Evolutionary conservation across 1,140 invertebrate genomes (phyloP), one percentile per base, ranked within the genome.

Genomic region (Trachelipus rathkii): DNA sequence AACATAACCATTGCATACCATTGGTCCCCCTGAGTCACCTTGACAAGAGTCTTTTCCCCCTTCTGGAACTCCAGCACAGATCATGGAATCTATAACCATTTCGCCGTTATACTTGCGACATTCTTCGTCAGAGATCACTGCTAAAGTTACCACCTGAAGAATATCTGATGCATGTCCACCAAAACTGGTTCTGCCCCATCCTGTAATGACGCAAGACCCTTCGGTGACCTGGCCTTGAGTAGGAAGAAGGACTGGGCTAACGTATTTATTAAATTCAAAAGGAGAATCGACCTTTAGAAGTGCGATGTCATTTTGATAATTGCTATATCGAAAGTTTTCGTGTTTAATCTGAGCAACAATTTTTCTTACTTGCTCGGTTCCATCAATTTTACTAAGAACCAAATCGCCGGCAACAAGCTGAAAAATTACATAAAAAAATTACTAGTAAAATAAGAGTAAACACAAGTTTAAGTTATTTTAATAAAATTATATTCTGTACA

Each of bases 241-340:
- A 24, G 86, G 86, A 0, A 85, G 74, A 11, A 82, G 78, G 13
- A 85, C 85, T 9, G 82, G 75, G 0, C 85, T 82, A 0, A 92
- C 87, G 66, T 82, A 82, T 23, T 87, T 81, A 78, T 86, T 88
- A 71, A 88, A 87, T 2, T 78, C 81, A 33, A 91, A 82, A 0
- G 88, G 85, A 19, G 83, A 84, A 9, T 84, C 84, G 19, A 91
- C 82, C 76, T 85, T 86, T 23, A 92, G 82, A 0, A 92, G 70
- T 44, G 89, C 90, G 69, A 92, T 89, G 79, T 92, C 91, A 77
- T 89, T 86, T 67, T 86, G 86, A 23, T 70, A 19, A 44, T 21
- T 73, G n/a, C 13, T 60, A 0, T 13, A 19, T 43, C 78, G 50
- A 19, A 67, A 74, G 23, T 66, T 33, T 68, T 74, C 73, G 43